Evolutionary conservation across 2,888 invertebrate species (phyloP).

Genomic region (Pammene aurita): DNA sequence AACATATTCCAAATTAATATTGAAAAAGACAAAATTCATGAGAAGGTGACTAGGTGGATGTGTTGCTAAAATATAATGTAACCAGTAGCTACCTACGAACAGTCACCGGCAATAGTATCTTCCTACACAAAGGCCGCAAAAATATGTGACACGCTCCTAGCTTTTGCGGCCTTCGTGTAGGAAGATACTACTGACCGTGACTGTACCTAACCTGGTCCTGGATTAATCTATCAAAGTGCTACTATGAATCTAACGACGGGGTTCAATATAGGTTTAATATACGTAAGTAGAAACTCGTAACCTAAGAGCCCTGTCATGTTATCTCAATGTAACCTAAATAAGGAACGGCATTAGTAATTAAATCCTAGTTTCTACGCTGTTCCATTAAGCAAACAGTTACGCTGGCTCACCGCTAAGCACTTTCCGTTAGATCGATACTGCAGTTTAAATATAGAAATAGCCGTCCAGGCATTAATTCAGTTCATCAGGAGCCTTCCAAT

Average conservation of each 20-base stretch:
- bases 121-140: too few species aligned
- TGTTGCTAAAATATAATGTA: too few species aligned
- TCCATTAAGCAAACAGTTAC: conserved; percentile 12
- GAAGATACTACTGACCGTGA: too few species aligned
- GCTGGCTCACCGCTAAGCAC: conserved; percentile 4
- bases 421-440: conserved; percentile 19
- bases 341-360: conserved; percentile 7
- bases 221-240: too few species aligned
- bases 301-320: conserved; percentile 14
- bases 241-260: background rate
- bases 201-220: too few species aligned
- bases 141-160: too few species aligned
- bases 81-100: too few species aligned
- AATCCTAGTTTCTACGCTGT: conserved; percentile 8
- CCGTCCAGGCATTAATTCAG: background rate
- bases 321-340: conserved; percentile 5
- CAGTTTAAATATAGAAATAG: conserved; percentile 23
- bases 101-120: too few species aligned
- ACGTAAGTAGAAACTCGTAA: background rate
- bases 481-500: background rate
- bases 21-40: too few species aligned
- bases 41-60: too few species aligned
- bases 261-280: background rate
- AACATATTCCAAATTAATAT: too few species aligned
- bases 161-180: too few species aligned